phyloP scores from a whole-genome alignment of 2,113 vertebrate species.

The Cynoglossus semilaevis region DNA sequence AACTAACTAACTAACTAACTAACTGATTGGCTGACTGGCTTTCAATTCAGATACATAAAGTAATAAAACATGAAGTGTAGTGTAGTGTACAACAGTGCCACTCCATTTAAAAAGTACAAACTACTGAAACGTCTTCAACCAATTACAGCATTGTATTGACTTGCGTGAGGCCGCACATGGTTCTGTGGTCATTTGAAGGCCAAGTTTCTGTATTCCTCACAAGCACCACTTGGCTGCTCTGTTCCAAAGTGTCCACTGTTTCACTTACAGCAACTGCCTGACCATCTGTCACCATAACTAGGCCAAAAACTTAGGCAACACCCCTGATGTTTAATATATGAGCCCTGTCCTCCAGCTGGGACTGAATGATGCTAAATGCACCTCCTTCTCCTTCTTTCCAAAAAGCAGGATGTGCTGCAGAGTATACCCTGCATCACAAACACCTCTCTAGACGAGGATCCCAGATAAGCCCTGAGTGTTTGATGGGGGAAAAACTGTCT shows the following conservation, averaged over 20 bases:
- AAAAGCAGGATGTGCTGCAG: constrained; percentile 25
- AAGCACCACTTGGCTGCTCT: constrained; percentile 15
- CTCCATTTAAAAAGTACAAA: no score
- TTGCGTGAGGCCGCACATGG: no score
- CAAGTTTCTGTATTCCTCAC: constrained; percentile 15
- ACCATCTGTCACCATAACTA: constrained; percentile 20
- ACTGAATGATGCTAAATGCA: not conserved
- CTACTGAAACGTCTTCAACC: no score
- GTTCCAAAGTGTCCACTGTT: constrained; percentile 18
- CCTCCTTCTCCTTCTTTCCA: constrained; percentile 3
- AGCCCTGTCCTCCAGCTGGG: not conserved
- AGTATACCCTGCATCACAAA: constrained; percentile 24
- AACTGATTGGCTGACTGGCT: no score
- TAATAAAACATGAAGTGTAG: no score
- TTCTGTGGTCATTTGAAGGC: constrained; percentile 7
- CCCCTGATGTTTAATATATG: constrained; percentile 32
- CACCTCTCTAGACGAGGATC: constrained; percentile 42
- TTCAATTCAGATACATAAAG: no score
- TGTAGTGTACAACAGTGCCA: no score
- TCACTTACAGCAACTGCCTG: constrained; percentile 1
- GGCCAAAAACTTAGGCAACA: constrained; percentile 6
- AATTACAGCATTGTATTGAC: no score
- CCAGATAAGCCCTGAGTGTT: constrained; percentile 61
- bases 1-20: no score
- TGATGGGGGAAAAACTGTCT: constrained; percentile 54